These are phyloP conservation scores for Hystrix brachyura DNA, from an alignment of 2,113 vertebrate species.

Conservation along the genomic window DNA sequence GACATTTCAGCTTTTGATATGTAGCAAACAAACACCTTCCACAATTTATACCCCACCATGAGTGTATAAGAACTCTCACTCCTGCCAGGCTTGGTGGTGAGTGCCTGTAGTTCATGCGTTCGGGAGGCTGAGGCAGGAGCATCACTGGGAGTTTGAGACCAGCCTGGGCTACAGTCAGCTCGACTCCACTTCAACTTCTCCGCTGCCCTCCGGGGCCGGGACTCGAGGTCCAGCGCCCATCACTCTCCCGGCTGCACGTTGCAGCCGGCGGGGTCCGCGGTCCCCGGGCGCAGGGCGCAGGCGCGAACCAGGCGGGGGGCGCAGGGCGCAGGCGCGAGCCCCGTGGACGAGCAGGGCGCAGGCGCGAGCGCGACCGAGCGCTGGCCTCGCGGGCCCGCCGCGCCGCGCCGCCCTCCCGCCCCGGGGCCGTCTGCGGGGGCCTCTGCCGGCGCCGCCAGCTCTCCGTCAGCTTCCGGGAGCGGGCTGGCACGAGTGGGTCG, in stretches of 20 bases:
- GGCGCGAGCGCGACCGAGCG: not conserved
- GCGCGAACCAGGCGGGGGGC: not conserved
- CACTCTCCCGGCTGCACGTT: conserved; percentile 47
- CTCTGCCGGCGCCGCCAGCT: conserved; percentile 79
- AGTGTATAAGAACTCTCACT: not conserved
- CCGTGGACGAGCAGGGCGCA: fast-evolving
- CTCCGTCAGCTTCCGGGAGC: conserved; percentile 75
- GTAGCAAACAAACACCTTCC: not conserved
- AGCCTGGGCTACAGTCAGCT: not conserved
- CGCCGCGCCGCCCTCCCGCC: too few relatives aligned
- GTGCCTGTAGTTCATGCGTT: not conserved
- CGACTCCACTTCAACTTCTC: conserved; percentile 76
- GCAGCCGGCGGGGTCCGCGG: conserved; percentile 54
- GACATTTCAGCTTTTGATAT: not conserved
- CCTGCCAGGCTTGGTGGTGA: not conserved
- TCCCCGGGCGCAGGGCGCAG: not conserved
- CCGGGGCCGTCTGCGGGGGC: not conserved
- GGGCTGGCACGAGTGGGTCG: conserved; percentile 82
- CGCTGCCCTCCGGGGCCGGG: conserved; percentile 26
- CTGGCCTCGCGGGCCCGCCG: too few relatives aligned
- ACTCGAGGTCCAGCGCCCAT: conserved; percentile 73
- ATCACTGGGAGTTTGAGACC: not conserved
- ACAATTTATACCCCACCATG: not conserved
- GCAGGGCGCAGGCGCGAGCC: not conserved
- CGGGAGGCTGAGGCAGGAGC: not conserved